Evolutionary conservation across 2,888 invertebrate species (phyloP).

Genomic region (Parnassius glacialis): DNA sequence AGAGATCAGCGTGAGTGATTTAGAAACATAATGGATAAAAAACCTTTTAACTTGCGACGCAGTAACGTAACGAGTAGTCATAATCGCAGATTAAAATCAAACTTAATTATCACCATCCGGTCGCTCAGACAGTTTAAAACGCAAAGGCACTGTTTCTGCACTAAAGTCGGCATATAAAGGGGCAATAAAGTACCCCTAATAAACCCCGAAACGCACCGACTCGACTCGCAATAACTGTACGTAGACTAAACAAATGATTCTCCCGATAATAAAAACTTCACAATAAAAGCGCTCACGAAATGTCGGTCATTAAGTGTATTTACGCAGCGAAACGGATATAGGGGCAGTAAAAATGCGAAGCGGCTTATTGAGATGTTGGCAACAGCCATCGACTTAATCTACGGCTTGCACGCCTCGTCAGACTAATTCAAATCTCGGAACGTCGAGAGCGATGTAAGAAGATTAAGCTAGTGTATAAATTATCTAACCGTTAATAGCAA

Average conservation of each 20-base stretch:
- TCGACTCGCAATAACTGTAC: slow-evolving; percentile 72
- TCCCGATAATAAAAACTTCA: slow-evolving; percentile 79
- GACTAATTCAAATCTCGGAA: slow-evolving; percentile 54
- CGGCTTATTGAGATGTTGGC: slow-evolving; percentile 78
- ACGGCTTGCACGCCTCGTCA: slow-evolving; percentile 52
- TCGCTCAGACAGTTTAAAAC: slow-evolving; percentile 48
- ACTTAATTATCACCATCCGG: slow-evolving; percentile 69
- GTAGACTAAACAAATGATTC: slow-evolving; percentile 80
- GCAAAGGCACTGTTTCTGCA: slow-evolving; percentile 53
- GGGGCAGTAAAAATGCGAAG: slow-evolving; percentile 73
- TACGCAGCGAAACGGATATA: slow-evolving; percentile 78
- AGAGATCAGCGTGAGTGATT: slow-evolving; percentile 53
- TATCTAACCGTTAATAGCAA: too few relatives aligned
- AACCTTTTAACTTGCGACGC: slow-evolving; percentile 48
- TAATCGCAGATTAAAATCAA: slow-evolving; percentile 68
- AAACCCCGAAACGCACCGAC: slow-evolving; percentile 72
- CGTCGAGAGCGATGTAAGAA: slow-evolving; percentile 45
- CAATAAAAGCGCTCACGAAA: slow-evolving; percentile 78
- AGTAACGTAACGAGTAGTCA: slow-evolving; percentile 60
- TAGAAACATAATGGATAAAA: slow-evolving; percentile 47
- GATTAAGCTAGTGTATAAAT: too few relatives aligned
- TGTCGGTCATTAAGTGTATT: slow-evolving; percentile 79
- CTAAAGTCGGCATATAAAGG: slow-evolving; percentile 61
- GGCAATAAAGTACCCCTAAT: slow-evolving; percentile 75
- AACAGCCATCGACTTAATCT: slow-evolving; percentile 63